Evolutionary conservation across 2,113 vertebrate species (phyloP), one percentile per base, ranked within the genome.

Genomic region (Equus przewalskii): DNA sequence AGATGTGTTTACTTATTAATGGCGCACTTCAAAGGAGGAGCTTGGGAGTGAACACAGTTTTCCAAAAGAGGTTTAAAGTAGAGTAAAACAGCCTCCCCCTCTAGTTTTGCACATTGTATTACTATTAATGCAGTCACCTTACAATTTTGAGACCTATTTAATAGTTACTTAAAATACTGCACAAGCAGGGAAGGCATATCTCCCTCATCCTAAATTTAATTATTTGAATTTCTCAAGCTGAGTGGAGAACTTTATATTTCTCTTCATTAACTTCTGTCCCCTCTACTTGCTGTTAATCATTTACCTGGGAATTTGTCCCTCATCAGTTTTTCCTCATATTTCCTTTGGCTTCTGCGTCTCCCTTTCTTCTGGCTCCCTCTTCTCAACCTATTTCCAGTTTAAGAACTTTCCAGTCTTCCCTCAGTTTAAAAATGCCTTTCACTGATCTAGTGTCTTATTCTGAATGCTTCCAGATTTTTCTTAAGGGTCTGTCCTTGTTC

Each of bases 331-430:
- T 54, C 1, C 5, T 69, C 82, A 26, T 11, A 46, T 96, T 97
- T 88, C 26, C 64, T 96, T 96, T 96, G 82, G 30, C 44, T 94
- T 89, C 56, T 96, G 36, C 41, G 51, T 89, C 46, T 89, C 54
- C 22, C 18, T 84, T 92, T 84, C 36, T 8, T 15, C 22, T 70
- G 18, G 58, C 12, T 79, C 19, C 30, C 4, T 73, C 33, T 91
- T 95, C 18, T 85, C 36, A 91, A 16, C 51, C 60, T 54, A 12
- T 75, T 76, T 86, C 18, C 51, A 81, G 4, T 75, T 80, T 75
- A 93, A 86, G 95, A 79, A 67, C n/a, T 86, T 97, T 33, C 26
- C 81, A 94, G 10, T n/a, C 33, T 73, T 60, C 49, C 89, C 15
- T 62, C 26, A 51, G 44, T 69, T 28, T 93, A 67, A 85, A 81